Percentiles rank a stretch among this genome's conserved stretches.
Conservation (phyloP, 2,888 invertebrate species). For the Erebia ligea region DNA sequence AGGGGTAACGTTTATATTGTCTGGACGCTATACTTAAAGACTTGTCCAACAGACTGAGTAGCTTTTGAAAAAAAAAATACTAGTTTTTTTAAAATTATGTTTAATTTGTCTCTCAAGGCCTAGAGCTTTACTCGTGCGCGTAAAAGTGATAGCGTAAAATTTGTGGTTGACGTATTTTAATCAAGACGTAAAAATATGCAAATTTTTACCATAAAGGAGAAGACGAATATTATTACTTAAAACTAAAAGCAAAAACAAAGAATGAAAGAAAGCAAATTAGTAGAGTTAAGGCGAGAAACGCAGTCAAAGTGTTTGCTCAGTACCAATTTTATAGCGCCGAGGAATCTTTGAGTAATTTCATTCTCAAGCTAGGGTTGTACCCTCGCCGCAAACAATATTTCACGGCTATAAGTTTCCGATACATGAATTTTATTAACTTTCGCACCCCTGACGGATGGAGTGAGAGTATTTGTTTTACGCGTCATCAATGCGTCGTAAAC, state of each 20-base stretch:
- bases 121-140: too few relatives aligned
- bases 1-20: background rate
- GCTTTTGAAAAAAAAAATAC: too few relatives aligned
- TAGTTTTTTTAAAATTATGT: too few relatives aligned
- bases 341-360: constrained; percentile 50
- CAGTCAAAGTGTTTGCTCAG: constrained; percentile 35
- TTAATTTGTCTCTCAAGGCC: too few relatives aligned
- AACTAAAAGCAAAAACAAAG: background rate
- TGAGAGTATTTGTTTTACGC: constrained; percentile 80
- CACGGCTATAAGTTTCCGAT: constrained; percentile 81
- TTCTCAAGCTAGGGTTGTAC: constrained; percentile 64
- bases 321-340: constrained; percentile 43
- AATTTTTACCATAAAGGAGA: background rate
- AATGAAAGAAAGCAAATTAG: constrained; percentile 34
- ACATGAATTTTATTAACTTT: constrained; percentile 83
- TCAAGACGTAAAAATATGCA: background rate
- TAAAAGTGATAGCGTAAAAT: too few relatives aligned
- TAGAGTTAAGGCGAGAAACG: constrained; percentile 30
- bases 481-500: constrained; percentile 69
- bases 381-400: constrained; percentile 74
- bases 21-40: background rate
- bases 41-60: too few relatives aligned
- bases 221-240: background rate
- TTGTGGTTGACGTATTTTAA: too few relatives aligned
- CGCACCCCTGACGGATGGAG: constrained; percentile 71